Evolutionary conservation across 2,797 vertebrate species (phyloP).

Genomic region (Anabacerthia variegaticeps): DNA sequence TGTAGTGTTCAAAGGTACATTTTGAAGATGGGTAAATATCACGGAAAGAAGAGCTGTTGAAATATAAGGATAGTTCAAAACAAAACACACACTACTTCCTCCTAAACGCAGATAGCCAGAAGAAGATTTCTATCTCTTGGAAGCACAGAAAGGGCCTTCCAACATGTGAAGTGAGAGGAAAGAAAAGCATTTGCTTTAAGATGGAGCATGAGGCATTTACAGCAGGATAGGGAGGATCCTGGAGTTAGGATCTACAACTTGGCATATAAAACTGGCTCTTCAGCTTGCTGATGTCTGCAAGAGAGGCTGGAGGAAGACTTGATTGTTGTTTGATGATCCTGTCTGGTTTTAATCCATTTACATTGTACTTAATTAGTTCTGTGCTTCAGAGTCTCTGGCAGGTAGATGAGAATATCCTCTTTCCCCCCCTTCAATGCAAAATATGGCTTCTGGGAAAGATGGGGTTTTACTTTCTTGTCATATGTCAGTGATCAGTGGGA

Average conservation of each 20-base stretch:
- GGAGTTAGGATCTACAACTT: not conserved
- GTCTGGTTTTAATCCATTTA: not conserved
- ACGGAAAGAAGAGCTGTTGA: not conserved
- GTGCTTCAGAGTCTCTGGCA: not conserved
- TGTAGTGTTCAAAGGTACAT: not conserved
- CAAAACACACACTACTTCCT: not conserved
- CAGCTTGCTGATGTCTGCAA: not conserved
- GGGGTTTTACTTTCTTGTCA: not conserved
- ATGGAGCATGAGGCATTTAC: not conserved
- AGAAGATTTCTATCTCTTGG: not conserved
- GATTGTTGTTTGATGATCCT: not conserved
- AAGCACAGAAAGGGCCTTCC: not conserved
- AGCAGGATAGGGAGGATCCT: not conserved
- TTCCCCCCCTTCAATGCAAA: not conserved
- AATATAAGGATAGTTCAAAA: not conserved
- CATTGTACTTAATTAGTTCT: not conserved
- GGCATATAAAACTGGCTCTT: not conserved
- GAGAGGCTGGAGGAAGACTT: not conserved
- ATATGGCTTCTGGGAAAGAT: not conserved
- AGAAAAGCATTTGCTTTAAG: not conserved
- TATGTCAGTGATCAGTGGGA: not conserved
- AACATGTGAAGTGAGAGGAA: not conserved
- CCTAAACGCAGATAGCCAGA: not conserved
- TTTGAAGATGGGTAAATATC: not conserved
- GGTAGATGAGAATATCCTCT: not conserved